Conservation (phyloP, 2,113 vertebrate genomes). For the Xenopus tropicalis region UCB_Xtro_10.0 CM004447.2:50371001-50371500, state of each 20-base stretch:
- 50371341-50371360: constrained; percentile 64
- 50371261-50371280: constrained; percentile 28
- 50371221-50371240: constrained; percentile 12
- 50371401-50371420: constrained; percentile 67
- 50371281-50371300: constrained; percentile 54
- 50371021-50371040: no score
- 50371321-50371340: constrained; percentile 49
- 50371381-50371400: constrained; percentile 71
- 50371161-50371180: no score
- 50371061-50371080: no score
- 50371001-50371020: no score
- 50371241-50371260: constrained; percentile 32
- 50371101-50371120: no score
- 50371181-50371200: neutral
- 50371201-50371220: neutral
- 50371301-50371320: constrained; percentile 50
- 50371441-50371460: constrained; percentile 68
- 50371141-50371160: no score
- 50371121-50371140: no score
- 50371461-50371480: constrained; percentile 73
- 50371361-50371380: constrained; percentile 65
- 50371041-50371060: no score
- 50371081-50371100: no score
- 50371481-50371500: constrained; percentile 71
- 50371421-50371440: constrained; percentile 72